Evolutionary conservation across 37 sponge, comb jelly and placozoan species (phyloP).

Genomic region (Haliclona indistincta): DNA sequence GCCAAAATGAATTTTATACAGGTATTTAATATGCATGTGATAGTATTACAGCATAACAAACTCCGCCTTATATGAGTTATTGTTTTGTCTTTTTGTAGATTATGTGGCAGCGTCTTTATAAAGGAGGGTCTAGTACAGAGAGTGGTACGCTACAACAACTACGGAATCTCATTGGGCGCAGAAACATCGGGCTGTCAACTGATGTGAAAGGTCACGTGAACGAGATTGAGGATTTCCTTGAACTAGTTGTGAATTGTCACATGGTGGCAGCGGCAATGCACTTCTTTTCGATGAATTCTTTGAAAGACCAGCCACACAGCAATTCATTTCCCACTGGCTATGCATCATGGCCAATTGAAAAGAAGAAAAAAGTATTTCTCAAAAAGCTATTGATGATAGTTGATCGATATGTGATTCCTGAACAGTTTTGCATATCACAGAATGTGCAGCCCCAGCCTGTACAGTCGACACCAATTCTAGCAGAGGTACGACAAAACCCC

Average conservation of each 20-base stretch:
- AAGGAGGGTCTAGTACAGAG: slow-evolving; percentile 18
- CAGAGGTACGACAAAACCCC: not conserved
- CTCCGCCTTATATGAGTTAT: not conserved
- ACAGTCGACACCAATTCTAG: not conserved
- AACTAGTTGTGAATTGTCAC: slow-evolving; percentile 15
- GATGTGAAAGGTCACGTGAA: slow-evolving; percentile 14
- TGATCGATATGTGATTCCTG: slow-evolving; percentile 22
- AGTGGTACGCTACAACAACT: slow-evolving; percentile 16
- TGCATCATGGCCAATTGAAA: not conserved
- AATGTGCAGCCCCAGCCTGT: not conserved
- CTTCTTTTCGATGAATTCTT: not conserved
- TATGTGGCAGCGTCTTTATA: slow-evolving; percentile 21
- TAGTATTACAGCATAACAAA: not conserved
- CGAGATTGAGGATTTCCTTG: slow-evolving; percentile 20
- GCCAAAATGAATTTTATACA: slow-evolving; percentile 19
- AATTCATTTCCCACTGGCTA: not conserved
- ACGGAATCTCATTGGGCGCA: slow-evolving; percentile 7
- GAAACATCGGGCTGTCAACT: not conserved
- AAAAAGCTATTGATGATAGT: not conserved
- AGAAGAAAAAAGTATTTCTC: not conserved
- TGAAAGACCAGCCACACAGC: slow-evolving; percentile 1
- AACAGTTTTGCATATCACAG: not conserved
- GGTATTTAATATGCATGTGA: slow-evolving; percentile 13
- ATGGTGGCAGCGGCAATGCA: slow-evolving; percentile 21
- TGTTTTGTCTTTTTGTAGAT: slow-evolving; percentile 10